Evolutionary conservation across 2,888 invertebrate species (phyloP).

Genomic region (Campopleginae sp.): DNA sequence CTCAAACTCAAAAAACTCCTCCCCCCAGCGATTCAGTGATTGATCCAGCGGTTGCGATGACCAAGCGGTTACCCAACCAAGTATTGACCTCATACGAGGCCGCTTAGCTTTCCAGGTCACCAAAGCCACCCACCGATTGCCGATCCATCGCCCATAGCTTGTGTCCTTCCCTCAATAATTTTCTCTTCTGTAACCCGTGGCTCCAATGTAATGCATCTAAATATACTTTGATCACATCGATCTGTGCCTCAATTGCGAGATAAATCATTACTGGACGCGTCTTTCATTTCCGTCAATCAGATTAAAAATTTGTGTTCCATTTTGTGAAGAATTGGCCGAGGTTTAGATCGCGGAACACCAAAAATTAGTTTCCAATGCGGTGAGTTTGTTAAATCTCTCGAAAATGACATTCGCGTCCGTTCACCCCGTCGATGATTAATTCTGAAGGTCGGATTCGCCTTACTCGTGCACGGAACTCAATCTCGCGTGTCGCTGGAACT

Average conservation of each 20-base stretch:
- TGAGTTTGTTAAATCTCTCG: neutral
- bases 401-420: constrained; percentile 14
- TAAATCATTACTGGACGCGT: neutral
- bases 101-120: no score
- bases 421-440: neutral
- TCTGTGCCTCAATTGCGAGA: neutral
- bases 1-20: no score
- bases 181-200: neutral
- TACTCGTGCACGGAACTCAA: no score
- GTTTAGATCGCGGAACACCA: neutral
- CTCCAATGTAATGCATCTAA: neutral
- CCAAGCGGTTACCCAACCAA: no score
- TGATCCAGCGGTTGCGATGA: no score
- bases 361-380: neutral
- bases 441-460: neutral
- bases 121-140: no score
- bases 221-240: neutral
- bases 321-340: no score
- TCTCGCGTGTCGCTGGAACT: neutral
- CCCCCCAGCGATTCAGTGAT: no score
- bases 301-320: no score
- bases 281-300: no score
- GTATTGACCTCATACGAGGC: no score
- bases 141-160: neutral
- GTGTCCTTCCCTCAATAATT: neutral